Percentiles rank a stretch among this genome's conserved stretches.
phyloP scores from a whole-genome alignment of 2,797 vertebrate genomes.

The Holocentrus rufus region DNA sequence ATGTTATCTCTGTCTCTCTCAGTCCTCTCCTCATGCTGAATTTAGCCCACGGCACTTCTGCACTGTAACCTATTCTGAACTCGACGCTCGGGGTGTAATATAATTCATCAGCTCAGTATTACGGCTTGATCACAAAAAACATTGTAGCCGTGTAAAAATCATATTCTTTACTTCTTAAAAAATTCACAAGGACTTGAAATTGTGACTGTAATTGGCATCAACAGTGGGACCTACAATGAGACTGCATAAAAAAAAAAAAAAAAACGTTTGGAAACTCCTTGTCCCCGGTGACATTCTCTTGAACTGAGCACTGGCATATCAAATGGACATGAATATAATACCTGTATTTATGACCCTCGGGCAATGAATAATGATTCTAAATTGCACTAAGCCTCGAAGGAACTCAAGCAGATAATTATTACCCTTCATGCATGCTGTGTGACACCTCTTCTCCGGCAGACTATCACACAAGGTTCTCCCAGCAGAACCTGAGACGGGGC shows the following conservation, averaged over 20 bases:
- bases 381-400: slow-evolving; percentile 69
- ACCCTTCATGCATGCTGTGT: slow-evolving; percentile 62
- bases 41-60: slow-evolving; percentile 32
- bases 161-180: slow-evolving; percentile 6
- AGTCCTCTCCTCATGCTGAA: slow-evolving; percentile 22
- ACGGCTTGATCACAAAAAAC: slow-evolving; percentile 10
- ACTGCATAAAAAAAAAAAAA: slow-evolving; percentile 1
- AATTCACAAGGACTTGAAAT: slow-evolving; percentile 21
- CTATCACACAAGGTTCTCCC: slow-evolving; percentile 49
- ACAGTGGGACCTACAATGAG: slow-evolving; percentile 15
- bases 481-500: slow-evolving; percentile 41
- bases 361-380: slow-evolving; percentile 66
- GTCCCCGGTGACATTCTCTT: slow-evolving; percentile 42
- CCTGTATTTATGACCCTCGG: slow-evolving; percentile 68
- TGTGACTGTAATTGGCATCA: slow-evolving; percentile 21
- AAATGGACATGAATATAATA: slow-evolving; percentile 63
- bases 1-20: slow-evolving; percentile 12
- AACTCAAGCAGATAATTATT: slow-evolving; percentile 77
- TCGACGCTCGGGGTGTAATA: slow-evolving; percentile 24
- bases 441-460: slow-evolving; percentile 60
- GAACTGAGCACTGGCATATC: slow-evolving; percentile 54
- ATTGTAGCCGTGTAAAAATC: not conserved
- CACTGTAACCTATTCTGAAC: slow-evolving; percentile 14
- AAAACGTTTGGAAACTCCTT: slow-evolving; percentile 19
- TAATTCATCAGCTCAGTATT: slow-evolving; percentile 28